These are phyloP conservation scores for Oostethus manadensis DNA, from an alignment of 2,113 vertebrate species.

Conservation along the genomic window DNA sequence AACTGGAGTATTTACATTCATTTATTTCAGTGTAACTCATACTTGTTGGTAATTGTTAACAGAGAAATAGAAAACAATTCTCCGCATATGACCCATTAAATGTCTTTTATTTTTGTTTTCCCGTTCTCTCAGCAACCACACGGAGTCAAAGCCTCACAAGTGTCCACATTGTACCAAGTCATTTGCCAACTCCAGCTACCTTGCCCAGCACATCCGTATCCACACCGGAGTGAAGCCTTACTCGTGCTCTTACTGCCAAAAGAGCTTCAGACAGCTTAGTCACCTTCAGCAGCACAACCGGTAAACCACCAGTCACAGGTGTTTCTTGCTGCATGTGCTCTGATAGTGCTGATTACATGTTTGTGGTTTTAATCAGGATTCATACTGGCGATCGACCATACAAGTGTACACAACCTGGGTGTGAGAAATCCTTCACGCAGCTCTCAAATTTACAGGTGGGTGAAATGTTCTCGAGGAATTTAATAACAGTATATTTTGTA, in stretches of 20 bases:
- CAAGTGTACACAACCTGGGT: constrained; percentile 90
- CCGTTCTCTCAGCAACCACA: constrained; percentile 82
- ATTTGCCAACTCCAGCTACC: constrained; percentile 97
- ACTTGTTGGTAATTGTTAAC: background rate
- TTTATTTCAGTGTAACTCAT: no score
- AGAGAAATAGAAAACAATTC: background rate
- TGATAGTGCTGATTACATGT: background rate
- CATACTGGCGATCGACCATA: constrained; percentile 96
- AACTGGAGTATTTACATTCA: no score
- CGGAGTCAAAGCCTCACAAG: constrained; percentile 98
- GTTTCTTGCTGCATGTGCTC: background rate
- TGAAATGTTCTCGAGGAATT: background rate
- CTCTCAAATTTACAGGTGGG: constrained; percentile 95
- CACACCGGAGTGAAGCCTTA: constrained; percentile 98
- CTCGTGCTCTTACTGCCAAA: constrained; percentile 92
- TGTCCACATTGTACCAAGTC: constrained; percentile 98
- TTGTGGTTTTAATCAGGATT: constrained; percentile 77
- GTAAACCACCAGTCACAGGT: constrained; percentile 58
- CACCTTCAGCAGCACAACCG: constrained; percentile 98
- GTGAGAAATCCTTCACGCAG: constrained; percentile 97
- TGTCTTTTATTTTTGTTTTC: constrained; percentile 13
- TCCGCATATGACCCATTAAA: background rate
- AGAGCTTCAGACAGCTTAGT: constrained; percentile 92
- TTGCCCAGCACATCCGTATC: constrained; percentile 96
- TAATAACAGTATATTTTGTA: no score